These are phyloP conservation scores for Lordiphosa clarofinis DNA, from an alignment of 1,140 invertebrate genomes.

Conservation along the genomic window DNA sequence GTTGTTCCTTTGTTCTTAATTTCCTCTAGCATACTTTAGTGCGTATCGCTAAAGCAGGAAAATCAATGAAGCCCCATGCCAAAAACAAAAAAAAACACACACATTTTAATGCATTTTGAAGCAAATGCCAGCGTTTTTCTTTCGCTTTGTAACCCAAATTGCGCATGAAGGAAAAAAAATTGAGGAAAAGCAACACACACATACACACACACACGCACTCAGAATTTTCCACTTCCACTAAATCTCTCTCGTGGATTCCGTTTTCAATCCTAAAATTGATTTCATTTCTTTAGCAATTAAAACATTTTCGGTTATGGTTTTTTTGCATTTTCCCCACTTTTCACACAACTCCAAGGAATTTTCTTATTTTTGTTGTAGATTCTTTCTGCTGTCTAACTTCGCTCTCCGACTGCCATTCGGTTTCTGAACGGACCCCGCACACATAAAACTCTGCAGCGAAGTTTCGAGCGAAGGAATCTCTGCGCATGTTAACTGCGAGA, in stretches of 20 bases:
- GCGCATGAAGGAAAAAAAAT: constrained; percentile 69
- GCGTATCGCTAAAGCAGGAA: constrained; percentile 42
- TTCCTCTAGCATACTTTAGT: constrained; percentile 57
- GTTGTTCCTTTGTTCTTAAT: constrained; percentile 41
- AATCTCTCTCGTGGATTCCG: no score
- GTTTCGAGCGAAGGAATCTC: constrained; percentile 38
- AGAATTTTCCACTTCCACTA: constrained; percentile 28
- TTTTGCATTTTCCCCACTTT: constrained; percentile 4
- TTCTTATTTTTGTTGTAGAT: neutral
- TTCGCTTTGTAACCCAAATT: constrained; percentile 73
- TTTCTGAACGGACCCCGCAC: constrained; percentile 34
- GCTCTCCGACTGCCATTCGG: constrained; percentile 57
- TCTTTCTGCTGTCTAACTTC: constrained; percentile 25
- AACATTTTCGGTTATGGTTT: no score
- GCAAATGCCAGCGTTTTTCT: constrained; percentile 43
- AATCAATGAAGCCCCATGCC: constrained; percentile 61
- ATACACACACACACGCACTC: constrained; percentile 13
- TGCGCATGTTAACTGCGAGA: constrained; percentile 9
- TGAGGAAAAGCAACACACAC: constrained; percentile 36
- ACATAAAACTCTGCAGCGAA: constrained; percentile 59
- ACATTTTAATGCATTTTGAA: constrained; percentile 71
- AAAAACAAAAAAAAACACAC: constrained; percentile 15
- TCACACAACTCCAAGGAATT: constrained; percentile 6
- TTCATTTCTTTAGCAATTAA: no score
- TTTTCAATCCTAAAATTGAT: no score